Conservation (phyloP, 2,797 vertebrate genomes). For the Sebastes iracundus region DNA sequence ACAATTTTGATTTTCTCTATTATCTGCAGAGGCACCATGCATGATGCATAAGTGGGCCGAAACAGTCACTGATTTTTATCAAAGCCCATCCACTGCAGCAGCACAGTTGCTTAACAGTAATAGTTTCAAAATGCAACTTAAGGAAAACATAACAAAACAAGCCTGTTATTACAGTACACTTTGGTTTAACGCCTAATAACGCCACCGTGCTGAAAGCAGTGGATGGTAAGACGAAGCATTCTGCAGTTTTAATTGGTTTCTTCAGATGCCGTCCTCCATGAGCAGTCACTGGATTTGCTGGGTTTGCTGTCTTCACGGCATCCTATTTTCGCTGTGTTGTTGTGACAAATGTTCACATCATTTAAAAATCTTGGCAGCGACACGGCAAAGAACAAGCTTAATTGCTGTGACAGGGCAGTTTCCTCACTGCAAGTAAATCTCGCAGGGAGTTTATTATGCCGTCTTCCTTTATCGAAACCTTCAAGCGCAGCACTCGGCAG, state of each 20-base stretch:
- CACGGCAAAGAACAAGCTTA: background rate
- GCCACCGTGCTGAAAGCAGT: background rate
- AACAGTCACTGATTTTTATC: background rate
- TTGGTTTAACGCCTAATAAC: background rate
- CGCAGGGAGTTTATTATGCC: background rate
- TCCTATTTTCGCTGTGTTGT: background rate
- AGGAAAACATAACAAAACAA: background rate
- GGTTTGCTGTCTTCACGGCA: background rate
- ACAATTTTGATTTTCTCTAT: background rate
- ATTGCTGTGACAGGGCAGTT: constrained; percentile 20
- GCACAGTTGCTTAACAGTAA: background rate
- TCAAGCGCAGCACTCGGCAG: background rate
- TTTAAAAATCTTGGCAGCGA: background rate
- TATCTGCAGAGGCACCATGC: background rate
- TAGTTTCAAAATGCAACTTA: background rate
- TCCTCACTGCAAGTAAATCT: constrained; percentile 3
- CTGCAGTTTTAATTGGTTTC: constrained; percentile 3
- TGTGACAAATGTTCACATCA: constrained; percentile 18
- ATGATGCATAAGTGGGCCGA: background rate
- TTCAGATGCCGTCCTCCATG: background rate
- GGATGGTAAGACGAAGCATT: background rate
- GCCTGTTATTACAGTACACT: background rate
- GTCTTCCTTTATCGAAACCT: background rate
- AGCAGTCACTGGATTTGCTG: background rate
- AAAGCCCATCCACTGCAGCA: background rate